Evolutionary conservation across 2,797 vertebrate genomes (phyloP).

Genomic region (Astyanax mexicanus): DNA sequence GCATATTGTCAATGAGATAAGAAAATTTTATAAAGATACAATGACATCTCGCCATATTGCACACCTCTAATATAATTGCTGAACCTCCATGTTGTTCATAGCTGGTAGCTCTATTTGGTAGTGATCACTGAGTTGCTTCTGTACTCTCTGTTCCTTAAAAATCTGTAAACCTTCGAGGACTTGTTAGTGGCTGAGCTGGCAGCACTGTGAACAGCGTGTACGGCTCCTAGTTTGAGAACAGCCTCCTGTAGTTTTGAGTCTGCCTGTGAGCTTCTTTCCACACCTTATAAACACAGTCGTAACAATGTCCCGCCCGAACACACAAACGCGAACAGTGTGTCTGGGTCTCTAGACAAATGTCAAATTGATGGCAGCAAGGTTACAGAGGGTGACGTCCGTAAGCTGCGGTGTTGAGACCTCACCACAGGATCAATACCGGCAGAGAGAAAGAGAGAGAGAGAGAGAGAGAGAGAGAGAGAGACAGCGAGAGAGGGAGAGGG

Average conservation of each 20-base stretch:
- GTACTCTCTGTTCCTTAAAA: conserved; percentile 28
- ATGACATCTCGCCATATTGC: no score
- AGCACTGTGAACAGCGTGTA: neutral
- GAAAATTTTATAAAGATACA: no score
- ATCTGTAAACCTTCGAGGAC: neutral
- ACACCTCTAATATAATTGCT: neutral
- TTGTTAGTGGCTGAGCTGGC: neutral
- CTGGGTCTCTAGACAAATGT: conserved; percentile 57
- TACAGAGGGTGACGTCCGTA: conserved; percentile 25
- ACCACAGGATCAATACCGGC: conserved; percentile 46
- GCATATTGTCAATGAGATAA: no score
- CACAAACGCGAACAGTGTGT: conserved; percentile 67
- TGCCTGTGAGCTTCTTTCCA: neutral
- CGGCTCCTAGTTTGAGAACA: neutral
- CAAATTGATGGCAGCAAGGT: conserved; percentile 17
- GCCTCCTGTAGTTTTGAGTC: conserved; percentile 64
- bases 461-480: neutral
- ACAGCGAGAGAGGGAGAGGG: neutral
- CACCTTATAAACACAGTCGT: neutral
- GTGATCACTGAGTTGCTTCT: conserved; percentile 63
- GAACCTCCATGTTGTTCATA: neutral
- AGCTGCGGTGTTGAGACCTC: conserved; percentile 26
- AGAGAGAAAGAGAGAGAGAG: no score
- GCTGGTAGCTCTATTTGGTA: conserved; percentile 56
- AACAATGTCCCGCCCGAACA: conserved; percentile 60